A percentile compares a stretch with the other conserved stretches of the same genome.
phyloP scores from a whole-genome alignment of 2,797 vertebrate species.

The Manis pentadactyla region DNA sequence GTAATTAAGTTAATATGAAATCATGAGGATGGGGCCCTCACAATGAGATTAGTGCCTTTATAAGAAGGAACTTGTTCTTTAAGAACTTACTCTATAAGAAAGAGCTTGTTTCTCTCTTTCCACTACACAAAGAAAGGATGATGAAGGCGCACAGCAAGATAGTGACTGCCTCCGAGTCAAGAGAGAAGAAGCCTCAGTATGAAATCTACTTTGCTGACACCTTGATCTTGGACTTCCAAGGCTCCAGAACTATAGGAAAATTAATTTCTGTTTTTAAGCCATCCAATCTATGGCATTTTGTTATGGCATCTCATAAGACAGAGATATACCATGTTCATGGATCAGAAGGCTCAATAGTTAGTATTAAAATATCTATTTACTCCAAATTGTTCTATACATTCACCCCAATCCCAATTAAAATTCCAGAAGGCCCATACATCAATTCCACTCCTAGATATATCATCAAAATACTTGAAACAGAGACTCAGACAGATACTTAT shows the following conservation, averaged over 20 bases:
- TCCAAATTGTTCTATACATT: constrained; percentile 32
- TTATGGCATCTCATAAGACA: not conserved
- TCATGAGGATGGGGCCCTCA: not conserved
- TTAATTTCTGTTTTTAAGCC: not conserved
- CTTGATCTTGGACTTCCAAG: not conserved
- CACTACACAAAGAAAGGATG: not conserved
- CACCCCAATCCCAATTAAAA: not conserved
- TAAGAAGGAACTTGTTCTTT: not conserved
- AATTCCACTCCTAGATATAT: not conserved
- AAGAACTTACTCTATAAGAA: not conserved
- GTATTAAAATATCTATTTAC: not conserved
- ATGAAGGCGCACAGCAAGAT: not conserved
- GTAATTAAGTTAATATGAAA: not conserved
- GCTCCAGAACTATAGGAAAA: not conserved
- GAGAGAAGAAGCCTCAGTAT: not conserved
- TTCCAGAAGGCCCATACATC: not conserved
- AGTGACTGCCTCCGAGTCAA: not conserved
- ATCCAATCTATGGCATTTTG: not conserved
- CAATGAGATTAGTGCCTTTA: not conserved
- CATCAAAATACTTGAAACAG: not conserved
- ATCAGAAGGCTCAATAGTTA: not conserved
- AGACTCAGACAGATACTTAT: not conserved
- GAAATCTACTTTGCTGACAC: not conserved
- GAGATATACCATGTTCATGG: not conserved
- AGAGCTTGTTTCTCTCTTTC: not conserved